Evolutionary conservation across 1,140 invertebrate species (phyloP), one percentile per base, ranked within the genome.

Genomic region (Drosophila novamexicana): DNA sequence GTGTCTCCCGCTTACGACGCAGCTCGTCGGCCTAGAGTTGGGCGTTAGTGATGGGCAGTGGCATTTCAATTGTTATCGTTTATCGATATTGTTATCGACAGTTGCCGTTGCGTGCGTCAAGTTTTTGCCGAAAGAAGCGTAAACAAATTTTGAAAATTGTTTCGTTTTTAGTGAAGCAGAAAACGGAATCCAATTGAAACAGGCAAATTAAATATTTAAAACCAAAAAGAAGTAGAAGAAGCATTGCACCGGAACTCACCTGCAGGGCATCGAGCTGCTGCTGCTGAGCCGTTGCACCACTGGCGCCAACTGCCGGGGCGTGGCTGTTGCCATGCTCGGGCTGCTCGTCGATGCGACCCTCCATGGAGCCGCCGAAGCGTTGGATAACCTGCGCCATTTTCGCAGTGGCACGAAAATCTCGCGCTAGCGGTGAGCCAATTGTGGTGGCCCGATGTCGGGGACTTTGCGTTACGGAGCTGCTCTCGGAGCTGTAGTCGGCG

Each of bases 401-500:
- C 4, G 90, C 91, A 1, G 90, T 91, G 53, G 91, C 91, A 14
- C 85, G 81, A 50, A 92, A 86, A 12, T 92, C 91, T 0, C 79
- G 62, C 2, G 89, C 89, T 71, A 92, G 34, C 1, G 91, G 91
- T 0, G 91, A 92, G 0, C 84, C 88, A n/a, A 91, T 89, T 10
- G 90, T 88, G 57, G 88, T 91, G 52, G 86, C 76, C 6, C 95
- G 93, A 67, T 95, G 94, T 8, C 95, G 93, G 0, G 95, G 96
- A 78, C 95, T 96, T 76, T 95, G 95, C 0, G 95, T 96, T 49
- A 94, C 95, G 47, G 94, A 96, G 77, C 95, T 96, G 73, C 95
- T 95, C 69, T 96, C 95, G 8, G 95, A 96, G 42, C 95, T 96
- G 76, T 95, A 95, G 92, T 96, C 95, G 10, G 95, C 95, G 1